These are phyloP conservation scores for Chionomys nivalis DNA, from an alignment of 2,113 vertebrate genomes.

Conservation along the genomic window DNA sequence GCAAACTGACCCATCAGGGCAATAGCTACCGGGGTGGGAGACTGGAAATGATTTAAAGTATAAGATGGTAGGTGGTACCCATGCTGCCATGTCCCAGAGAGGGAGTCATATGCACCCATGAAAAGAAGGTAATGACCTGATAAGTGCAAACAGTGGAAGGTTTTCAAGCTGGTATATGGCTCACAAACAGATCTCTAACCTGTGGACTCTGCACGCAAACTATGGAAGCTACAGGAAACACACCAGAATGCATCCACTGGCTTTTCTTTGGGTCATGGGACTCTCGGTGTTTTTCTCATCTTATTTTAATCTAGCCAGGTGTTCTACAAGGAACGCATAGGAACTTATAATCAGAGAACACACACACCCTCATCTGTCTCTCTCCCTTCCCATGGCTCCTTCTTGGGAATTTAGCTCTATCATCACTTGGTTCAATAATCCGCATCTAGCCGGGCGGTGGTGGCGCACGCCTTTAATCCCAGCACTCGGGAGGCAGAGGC, in stretches of 20 bases:
- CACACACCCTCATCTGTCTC: not conserved
- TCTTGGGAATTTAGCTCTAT: not conserved
- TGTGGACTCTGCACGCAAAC: not conserved
- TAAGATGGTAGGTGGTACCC: not conserved
- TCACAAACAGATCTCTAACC: not conserved
- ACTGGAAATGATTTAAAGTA: not conserved
- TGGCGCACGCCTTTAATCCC: too few relatives aligned
- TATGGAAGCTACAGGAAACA: not conserved
- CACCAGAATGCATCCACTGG: not conserved
- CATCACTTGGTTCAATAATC: not conserved
- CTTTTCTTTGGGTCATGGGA: not conserved
- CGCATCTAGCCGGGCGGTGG: too few relatives aligned
- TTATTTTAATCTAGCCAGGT: not conserved
- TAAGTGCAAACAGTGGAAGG: not conserved
- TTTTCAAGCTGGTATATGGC: not conserved
- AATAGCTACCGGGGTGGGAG: not conserved
- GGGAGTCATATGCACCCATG: not conserved
- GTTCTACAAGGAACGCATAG: not conserved
- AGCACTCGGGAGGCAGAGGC: too few relatives aligned
- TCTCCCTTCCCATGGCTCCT: not conserved
- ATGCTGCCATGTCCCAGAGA: not conserved
- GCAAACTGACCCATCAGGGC: not conserved
- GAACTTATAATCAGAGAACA: not conserved
- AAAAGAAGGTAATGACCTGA: not conserved
- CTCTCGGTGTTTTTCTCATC: not conserved